Evolutionary conservation across 2,888 invertebrate genomes (phyloP), one percentile per base, ranked within the genome.

Genomic region (Drosophila neonasuta): DNA sequence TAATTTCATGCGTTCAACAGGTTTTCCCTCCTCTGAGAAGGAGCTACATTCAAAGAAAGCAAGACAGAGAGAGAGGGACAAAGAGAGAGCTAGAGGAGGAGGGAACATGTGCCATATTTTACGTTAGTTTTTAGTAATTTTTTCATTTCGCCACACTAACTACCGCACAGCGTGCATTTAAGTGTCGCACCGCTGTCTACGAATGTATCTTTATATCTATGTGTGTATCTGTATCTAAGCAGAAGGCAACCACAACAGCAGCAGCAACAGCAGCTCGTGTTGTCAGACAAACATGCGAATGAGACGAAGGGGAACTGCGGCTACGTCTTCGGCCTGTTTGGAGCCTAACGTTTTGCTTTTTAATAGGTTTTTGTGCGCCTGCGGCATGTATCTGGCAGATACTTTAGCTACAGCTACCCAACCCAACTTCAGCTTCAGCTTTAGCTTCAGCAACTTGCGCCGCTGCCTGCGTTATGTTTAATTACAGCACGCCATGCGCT

Each of bases 1-100:
- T 82, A 84, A 83, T 82, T 80, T 82, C 80, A 79, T 79, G 80
- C 82, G 82, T 82, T 77, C 77, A 83, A 83, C 83, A 80, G 84
- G 82, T 83, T 84, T 79, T 52, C 44, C 36, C 45, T 34, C 1
- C 24, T 39, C 30, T 36, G 2, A 17, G 20, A 5, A 6, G 44
- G 2, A 6, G 24, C 13, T 9, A 20, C 10, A 29, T 34, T 10
- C 10, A 24, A 4, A 24, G 24, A 50, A 20, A 20, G 20, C 20
- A 20, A 20, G 11, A 6, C 20, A 20, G 20, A n/a, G 15, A 8
- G 8, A 2, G 8, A 32, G 10, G 2, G 24, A 24, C 11, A 7
- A 30, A 13, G 15, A 13, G 17, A n/a, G 39, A 10, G 2, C 11
- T 7, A 29, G 17, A 13, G 29, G 11, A 24, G 20, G 34, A 24